phyloP scores from a whole-genome alignment of 1,140 invertebrate species.

The Octopus sinensis region DNA sequence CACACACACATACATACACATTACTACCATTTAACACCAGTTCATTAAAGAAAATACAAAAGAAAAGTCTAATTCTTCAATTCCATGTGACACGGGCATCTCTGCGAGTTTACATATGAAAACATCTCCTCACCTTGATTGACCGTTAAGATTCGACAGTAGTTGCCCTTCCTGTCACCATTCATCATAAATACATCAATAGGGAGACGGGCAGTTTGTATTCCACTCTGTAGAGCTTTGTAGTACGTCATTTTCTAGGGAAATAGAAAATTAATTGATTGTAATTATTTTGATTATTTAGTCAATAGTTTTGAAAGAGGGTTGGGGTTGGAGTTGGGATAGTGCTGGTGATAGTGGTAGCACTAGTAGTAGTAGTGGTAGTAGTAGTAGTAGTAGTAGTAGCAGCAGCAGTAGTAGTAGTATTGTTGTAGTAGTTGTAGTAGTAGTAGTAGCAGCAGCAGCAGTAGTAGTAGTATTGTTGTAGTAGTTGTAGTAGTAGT shows the following conservation, averaged over 20 bases:
- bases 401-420: neutral
- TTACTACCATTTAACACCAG: no score
- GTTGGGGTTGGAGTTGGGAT: neutral
- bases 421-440: no score
- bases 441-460: no score
- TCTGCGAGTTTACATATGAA: no score
- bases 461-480: no score
- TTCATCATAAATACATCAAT: conserved; percentile 39
- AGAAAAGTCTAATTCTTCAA: no score
- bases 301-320: neutral
- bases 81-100: no score
- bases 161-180: conserved; percentile 24
- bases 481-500: no score
- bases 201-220: conserved; percentile 35
- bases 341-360: neutral
- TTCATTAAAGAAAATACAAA: no score
- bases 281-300: neutral
- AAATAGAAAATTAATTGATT: neutral
- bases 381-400: neutral
- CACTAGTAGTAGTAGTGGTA: neutral
- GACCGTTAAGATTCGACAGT: conserved; percentile 33
- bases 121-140: conserved; percentile 37
- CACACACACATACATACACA: no score
- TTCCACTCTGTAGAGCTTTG: conserved; percentile 23
- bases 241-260: conserved; percentile 25